phyloP scores from a whole-genome alignment of 2,797 vertebrate genomes.

The Channa striata region DNA sequence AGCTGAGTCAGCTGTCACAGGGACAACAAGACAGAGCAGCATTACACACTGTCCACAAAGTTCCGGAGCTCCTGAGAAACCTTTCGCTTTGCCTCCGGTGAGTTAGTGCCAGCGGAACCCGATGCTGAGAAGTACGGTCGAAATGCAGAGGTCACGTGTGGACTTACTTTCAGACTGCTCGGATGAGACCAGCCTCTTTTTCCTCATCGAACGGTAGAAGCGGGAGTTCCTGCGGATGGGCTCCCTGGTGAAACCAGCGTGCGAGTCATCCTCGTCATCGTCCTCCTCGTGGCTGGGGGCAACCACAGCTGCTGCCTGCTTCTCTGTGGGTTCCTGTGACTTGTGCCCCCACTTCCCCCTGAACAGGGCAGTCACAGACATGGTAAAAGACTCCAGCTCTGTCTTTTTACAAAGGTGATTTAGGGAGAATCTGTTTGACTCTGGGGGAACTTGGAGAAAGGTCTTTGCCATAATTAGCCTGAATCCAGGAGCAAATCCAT shows the following conservation, averaged over 20 bases:
- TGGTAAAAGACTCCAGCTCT: slow-evolving; percentile 20
- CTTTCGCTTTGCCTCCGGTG: background rate
- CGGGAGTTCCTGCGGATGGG: slow-evolving; percentile 80
- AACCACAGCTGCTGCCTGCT: slow-evolving; percentile 11
- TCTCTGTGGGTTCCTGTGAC: slow-evolving; percentile 56
- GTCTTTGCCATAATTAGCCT: slow-evolving; percentile 57
- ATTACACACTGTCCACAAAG: background rate
- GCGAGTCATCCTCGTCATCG: slow-evolving; percentile 74
- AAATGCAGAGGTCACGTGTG: background rate
- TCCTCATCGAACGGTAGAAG: slow-evolving; percentile 84
- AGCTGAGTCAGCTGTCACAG: background rate
- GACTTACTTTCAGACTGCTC: slow-evolving; percentile 72
- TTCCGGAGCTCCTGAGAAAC: background rate
- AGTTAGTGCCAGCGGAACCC: background rate
- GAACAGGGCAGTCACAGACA: slow-evolving; percentile 80
- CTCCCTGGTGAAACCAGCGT: slow-evolving; percentile 43
- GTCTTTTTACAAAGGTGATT: background rate
- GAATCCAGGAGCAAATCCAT: slow-evolving; percentile 77
- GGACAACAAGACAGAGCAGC: background rate
- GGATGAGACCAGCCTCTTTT: slow-evolving; percentile 67
- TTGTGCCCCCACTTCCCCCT: slow-evolving; percentile 75
- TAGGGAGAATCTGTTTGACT: slow-evolving; percentile 5
- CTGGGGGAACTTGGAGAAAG: slow-evolving; percentile 1
- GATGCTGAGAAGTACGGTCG: background rate
- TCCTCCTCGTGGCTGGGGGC: slow-evolving; percentile 56